Conservation (phyloP, 2,797 vertebrate species). For the Nannoperca obscura region DNA sequence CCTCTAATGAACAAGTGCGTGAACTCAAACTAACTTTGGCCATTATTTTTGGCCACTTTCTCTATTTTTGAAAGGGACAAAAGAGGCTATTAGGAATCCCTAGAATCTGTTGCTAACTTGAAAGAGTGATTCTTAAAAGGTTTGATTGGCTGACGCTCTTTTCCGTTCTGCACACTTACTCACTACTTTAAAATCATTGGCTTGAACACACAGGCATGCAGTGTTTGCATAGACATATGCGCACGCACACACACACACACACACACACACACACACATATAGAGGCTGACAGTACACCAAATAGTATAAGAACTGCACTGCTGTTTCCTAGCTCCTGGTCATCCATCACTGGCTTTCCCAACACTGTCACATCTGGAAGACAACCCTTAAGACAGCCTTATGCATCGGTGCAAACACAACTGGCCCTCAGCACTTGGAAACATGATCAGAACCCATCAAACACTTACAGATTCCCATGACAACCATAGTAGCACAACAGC, state of each 20-base stretch:
- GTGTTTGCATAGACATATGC: constrained; percentile 23
- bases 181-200: constrained; percentile 41
- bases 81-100: constrained; percentile 62
- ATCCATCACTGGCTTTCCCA: constrained; percentile 78
- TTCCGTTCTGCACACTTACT: constrained; percentile 60
- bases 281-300: constrained; percentile 23
- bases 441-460: constrained; percentile 62
- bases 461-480: constrained; percentile 41
- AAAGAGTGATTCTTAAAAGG: constrained; percentile 58
- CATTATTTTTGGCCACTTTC: constrained; percentile 71
- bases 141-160: constrained; percentile 60
- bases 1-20: constrained; percentile 78
- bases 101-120: constrained; percentile 54
- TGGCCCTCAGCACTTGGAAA: constrained; percentile 47
- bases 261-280: background rate
- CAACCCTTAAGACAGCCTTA: constrained; percentile 60
- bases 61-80: constrained; percentile 72
- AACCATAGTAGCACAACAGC: constrained; percentile 25
- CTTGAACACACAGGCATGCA: constrained; percentile 34
- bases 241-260: background rate
- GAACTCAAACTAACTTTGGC: constrained; percentile 63
- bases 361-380: constrained; percentile 75
- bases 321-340: constrained; percentile 63
- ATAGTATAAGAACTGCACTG: constrained; percentile 40
- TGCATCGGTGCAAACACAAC: constrained; percentile 78